Conservation (phyloP, 2,888 invertebrate genomes). For the Drosophila monieri region DNA sequence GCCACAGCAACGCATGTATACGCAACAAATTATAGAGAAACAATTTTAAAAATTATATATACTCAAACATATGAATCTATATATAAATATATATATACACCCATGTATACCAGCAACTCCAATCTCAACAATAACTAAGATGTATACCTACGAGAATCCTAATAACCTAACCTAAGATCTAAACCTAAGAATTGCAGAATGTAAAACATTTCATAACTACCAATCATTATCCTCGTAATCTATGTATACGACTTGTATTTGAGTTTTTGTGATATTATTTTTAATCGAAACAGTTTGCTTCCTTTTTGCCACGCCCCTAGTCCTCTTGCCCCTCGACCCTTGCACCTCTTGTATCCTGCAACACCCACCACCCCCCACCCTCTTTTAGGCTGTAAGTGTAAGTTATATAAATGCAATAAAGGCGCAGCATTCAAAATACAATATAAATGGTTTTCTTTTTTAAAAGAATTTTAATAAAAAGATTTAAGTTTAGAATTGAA, state of each 20-base stretch:
- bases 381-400: slow-evolving; percentile 25
- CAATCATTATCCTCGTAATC: slow-evolving; percentile 5
- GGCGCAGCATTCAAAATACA: slow-evolving; percentile 41
- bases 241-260: slow-evolving; percentile 75
- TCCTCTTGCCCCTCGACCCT: slow-evolving; percentile 40
- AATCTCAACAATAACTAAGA: slow-evolving; percentile 47
- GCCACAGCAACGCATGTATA: slow-evolving; percentile 72
- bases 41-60: slow-evolving; percentile 37
- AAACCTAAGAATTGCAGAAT: slow-evolving; percentile 42
- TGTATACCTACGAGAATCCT: slow-evolving; percentile 33
- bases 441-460: background rate
- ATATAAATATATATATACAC: slow-evolving; percentile 25
- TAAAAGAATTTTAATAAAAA: no score
- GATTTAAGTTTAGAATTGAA: no score
- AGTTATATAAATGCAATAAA: slow-evolving; percentile 41
- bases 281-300: slow-evolving; percentile 62
- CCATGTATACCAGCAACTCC: slow-evolving; percentile 39
- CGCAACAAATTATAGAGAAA: slow-evolving; percentile 57
- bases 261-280: slow-evolving; percentile 79
- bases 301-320: slow-evolving; percentile 44
- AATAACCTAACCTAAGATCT: slow-evolving; percentile 12
- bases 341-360: slow-evolving; percentile 12
- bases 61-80: slow-evolving; percentile 31
- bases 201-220: slow-evolving; percentile 43
- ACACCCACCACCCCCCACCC: slow-evolving; percentile 6